Conservation (phyloP, 1,140 invertebrate genomes). For the Trichoplusia ni region DNA sequence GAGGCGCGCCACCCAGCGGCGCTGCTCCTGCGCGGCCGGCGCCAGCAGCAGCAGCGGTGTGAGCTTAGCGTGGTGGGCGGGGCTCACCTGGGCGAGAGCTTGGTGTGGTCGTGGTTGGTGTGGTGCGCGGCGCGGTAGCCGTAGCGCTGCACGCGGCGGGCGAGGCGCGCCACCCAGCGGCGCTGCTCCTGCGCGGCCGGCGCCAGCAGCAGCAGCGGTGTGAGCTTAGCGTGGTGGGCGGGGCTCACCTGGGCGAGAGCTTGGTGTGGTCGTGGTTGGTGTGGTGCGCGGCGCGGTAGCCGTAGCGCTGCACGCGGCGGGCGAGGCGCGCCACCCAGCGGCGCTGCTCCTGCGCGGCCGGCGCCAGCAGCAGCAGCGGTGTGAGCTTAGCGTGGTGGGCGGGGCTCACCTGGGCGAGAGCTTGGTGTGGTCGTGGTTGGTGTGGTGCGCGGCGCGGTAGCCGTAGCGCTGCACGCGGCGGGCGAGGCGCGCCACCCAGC, state of each 20-base stretch:
- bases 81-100: constrained; percentile 72
- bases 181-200: constrained; percentile 93
- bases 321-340: constrained; percentile 95
- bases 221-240: neutral
- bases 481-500: constrained; percentile 94
- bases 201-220: constrained; percentile 93
- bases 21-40: constrained; percentile 92
- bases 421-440: constrained; percentile 74
- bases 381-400: neutral
- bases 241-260: constrained; percentile 70
- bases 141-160: constrained; percentile 96
- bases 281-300: constrained; percentile 94
- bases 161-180: constrained; percentile 94
- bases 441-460: constrained; percentile 93
- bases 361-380: constrained; percentile 93
- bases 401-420: constrained; percentile 69
- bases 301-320: constrained; percentile 96
- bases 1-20: constrained; percentile 94
- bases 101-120: constrained; percentile 73
- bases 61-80: neutral
- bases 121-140: constrained; percentile 95
- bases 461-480: constrained; percentile 97
- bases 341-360: constrained; percentile 93
- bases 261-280: constrained; percentile 74
- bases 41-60: constrained; percentile 95